Conservation (phyloP, 2,113 vertebrate genomes). For the Phalacrocorax carbo region DNA sequence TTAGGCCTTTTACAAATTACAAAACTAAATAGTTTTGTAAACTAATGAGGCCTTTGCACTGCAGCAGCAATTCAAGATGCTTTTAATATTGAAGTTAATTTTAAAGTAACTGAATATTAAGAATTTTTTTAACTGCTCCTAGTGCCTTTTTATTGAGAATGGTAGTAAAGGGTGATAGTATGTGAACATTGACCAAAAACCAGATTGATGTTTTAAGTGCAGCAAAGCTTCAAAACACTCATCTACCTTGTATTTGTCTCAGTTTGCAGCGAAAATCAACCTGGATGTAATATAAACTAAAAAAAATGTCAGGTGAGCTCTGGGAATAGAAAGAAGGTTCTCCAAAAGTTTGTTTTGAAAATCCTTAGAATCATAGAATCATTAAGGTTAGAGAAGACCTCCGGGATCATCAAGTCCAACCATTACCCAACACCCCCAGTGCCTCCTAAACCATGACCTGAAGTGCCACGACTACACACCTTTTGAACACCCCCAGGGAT, state of each 20-base stretch:
- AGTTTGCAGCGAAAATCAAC: not conserved
- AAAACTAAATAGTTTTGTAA: no score
- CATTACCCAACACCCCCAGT: no score
- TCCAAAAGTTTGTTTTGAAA: not conserved
- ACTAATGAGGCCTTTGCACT: not conserved
- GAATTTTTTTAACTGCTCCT: not conserved
- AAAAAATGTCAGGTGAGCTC: not conserved
- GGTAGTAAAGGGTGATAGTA: not conserved
- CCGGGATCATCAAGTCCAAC: no score
- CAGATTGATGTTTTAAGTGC: not conserved
- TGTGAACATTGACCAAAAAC: not conserved
- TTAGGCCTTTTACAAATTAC: no score
- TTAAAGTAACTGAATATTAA: not conserved
- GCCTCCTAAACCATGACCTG: no score
- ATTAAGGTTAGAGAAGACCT: no score
- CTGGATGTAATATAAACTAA: not conserved
- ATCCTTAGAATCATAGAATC: not conserved
- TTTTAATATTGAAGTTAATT: not conserved
- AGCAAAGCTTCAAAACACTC: not conserved
- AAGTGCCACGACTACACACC: no score
- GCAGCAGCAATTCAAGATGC: not conserved
- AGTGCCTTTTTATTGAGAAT: not conserved
- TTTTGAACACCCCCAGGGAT: no score
- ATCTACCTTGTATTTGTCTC: no score
- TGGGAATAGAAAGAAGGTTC: not conserved